A percentile compares a stretch with the other conserved stretches of the same genome.
These are phyloP conservation scores for Falco concolor DNA, from an alignment of 2,797 vertebrate species.

Conservation along the genomic window DNA sequence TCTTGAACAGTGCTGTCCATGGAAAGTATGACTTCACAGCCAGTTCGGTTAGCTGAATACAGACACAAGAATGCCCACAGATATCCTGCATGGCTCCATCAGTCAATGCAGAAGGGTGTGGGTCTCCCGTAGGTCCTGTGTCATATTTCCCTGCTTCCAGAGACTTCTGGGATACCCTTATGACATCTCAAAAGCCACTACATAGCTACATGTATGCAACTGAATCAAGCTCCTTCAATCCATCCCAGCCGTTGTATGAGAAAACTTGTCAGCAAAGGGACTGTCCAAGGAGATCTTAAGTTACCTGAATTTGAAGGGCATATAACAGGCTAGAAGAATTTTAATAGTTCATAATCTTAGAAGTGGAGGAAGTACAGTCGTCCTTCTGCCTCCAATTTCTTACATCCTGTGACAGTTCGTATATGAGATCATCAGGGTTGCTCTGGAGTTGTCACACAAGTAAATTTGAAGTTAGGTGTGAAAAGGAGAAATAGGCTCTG, in stretches of 20 bases:
- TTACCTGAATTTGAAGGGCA: not conserved
- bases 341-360: not conserved
- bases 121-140: not conserved
- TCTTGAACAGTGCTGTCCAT: not conserved
- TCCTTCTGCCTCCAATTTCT: not conserved
- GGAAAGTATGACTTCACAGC: not conserved
- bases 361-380: not conserved
- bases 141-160: not conserved
- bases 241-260: not conserved
- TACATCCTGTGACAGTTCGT: not conserved
- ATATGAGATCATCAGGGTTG: not conserved
- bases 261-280: not conserved
- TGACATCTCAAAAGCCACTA: not conserved
- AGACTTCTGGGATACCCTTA: not conserved
- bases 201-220: not conserved
- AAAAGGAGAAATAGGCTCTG: not conserved
- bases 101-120: not conserved
- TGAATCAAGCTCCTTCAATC: not conserved
- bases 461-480: not conserved
- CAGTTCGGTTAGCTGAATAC: not conserved
- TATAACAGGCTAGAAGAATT: not conserved
- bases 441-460: not conserved
- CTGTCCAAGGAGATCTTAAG: not conserved
- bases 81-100: not conserved
- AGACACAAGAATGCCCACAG: not conserved